A percentile compares a stretch with the other conserved stretches of the same genome.
Conservation (phyloP, 2,797 vertebrate genomes). For the Lacerta agilis region DNA sequence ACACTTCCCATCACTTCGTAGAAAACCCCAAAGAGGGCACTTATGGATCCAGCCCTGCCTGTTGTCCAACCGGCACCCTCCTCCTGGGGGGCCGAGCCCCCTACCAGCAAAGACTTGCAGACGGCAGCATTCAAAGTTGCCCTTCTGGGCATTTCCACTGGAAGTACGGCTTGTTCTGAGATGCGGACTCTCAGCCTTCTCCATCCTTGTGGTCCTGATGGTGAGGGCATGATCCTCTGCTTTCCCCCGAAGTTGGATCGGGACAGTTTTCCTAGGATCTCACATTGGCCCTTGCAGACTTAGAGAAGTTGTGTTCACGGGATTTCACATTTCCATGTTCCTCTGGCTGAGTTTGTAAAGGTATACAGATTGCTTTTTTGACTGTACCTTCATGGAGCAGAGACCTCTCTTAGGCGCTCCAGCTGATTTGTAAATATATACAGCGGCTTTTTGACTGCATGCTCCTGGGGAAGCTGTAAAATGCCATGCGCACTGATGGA, state of each 20-base stretch:
- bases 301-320: neutral
- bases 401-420: too few relatives aligned
- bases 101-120: slow-evolving; percentile 77
- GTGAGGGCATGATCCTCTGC: neutral
- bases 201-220: slow-evolving; percentile 73
- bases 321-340: neutral
- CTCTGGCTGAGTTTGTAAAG: neutral
- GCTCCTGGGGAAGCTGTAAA: neutral
- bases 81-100: slow-evolving; percentile 71
- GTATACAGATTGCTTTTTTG: too few relatives aligned
- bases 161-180: slow-evolving; percentile 83
- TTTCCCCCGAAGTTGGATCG: neutral
- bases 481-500: too few relatives aligned
- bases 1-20: slow-evolving; percentile 42
- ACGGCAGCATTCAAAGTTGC: slow-evolving; percentile 72
- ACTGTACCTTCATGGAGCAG: too few relatives aligned
- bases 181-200: slow-evolving; percentile 77
- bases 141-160: slow-evolving; percentile 75
- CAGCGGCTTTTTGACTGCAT: neutral
- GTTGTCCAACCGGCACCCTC: slow-evolving; percentile 67
- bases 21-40: slow-evolving; percentile 24
- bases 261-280: neutral
- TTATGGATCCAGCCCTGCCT: slow-evolving; percentile 27
- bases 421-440: too few relatives aligned
- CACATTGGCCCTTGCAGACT: neutral